Base-by-base conservation (phyloP, 2,888 invertebrate genomes). In the Polymixis flavicincta region DNA sequence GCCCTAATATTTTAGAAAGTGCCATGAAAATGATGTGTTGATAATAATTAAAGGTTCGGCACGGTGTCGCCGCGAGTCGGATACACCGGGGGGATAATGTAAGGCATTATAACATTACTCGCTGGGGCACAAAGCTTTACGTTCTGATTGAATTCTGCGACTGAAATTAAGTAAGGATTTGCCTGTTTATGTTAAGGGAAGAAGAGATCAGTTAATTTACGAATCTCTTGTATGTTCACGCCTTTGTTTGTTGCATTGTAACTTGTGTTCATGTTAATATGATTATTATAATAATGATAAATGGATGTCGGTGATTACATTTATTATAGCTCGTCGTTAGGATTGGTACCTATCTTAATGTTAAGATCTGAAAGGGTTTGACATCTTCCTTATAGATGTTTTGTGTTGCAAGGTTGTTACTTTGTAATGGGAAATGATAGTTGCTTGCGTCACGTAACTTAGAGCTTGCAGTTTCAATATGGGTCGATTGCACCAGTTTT, bases 141-240 rank as follows among this genome's bases (percentile, higher is more conserved):
- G 92, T 94, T 95, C 93, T 96, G 96, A 96, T 96, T 96, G 96
- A 96, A 96, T 96, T 95, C 96, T 95, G 94, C 91, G 92, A 95
- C 94, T 96, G 95, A 96, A 96, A 96, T 96, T 96, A 96, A 96
- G 96, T 96, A 96, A 96, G 96, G 96, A 96, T 96, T 96, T 96
- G 93, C 90, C 92, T 96, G 96, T 96, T 96, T 95, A 93, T 94
- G 94, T 93, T 93, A 92, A 93, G 94, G 95, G 93, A 91, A 92
- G 91, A 90, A 93, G 91, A 94, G 95, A 95, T 95, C 95, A 94
- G 95, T 93, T 94, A 93, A 94, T 95, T 95, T 94, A 91, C 91
- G 92, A 92, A 91, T 90, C 90, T 89, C 89, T 90, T 91, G 92
- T 92, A 90, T 91, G 91, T 93, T 93, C 90, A 83, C 92, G 93